These are phyloP conservation scores for Gastrophysa polygoni DNA, from an alignment of 2,888 invertebrate species.

Conservation along the genomic window DNA sequence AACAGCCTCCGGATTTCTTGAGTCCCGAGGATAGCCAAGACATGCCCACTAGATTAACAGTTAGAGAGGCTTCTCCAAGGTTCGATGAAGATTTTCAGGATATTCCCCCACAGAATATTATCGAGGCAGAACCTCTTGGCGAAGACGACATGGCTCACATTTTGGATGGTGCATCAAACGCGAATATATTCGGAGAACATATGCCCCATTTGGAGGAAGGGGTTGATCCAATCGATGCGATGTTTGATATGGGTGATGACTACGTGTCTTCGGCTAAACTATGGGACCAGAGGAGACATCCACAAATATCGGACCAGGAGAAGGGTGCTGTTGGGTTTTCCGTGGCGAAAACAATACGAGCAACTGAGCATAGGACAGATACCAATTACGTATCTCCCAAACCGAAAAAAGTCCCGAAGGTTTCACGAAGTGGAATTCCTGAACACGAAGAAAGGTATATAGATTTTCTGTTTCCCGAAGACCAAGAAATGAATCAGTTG, in stretches of 20 bases:
- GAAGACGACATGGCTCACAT: not conserved
- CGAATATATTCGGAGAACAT: not conserved
- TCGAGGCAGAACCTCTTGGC: not conserved
- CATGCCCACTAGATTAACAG: not conserved
- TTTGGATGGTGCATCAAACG: not conserved
- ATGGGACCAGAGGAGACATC: not conserved
- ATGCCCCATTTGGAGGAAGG: not conserved
- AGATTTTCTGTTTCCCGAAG: constrained; percentile 20
- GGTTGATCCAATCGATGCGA: not conserved
- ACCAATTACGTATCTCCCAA: not conserved
- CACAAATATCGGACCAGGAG: no score
- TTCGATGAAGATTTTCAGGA: not conserved
- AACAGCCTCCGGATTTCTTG: not conserved
- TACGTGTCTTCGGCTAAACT: not conserved
- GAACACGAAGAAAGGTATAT: constrained; percentile 12
- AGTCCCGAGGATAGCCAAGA: not conserved
- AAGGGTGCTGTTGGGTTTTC: not conserved
- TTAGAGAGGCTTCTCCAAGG: not conserved
- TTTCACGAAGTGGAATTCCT: not conserved
- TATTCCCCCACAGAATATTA: not conserved
- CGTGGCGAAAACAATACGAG: not conserved
- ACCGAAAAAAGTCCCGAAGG: not conserved
- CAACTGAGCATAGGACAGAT: not conserved
- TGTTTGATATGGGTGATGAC: not conserved
- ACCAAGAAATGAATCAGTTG: constrained; percentile 17